Base-by-base conservation (phyloP, 2,888 invertebrate species). In the Minunthozetes semirufus region DNA sequence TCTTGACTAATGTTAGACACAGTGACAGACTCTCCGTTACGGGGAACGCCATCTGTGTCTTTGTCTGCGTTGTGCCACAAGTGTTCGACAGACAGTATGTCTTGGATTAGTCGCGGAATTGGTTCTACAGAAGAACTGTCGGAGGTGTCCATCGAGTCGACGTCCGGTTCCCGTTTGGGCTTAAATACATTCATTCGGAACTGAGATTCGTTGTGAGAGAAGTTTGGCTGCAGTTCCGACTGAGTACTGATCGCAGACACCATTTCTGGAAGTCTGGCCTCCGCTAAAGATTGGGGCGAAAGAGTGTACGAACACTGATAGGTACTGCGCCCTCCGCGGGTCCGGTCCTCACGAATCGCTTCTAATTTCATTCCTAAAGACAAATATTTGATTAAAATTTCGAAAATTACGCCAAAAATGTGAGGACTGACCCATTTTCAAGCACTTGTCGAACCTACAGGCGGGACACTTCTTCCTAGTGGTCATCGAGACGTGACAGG, bases 401-500 rank as follows among this genome's bases (percentile, higher is more conserved):
- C 19, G 22, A 25, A 56, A 17, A 19, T n/a, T n/a, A n/a, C n/a
- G 25, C n/a, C 3, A 8, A 56, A 8, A n/a, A 56, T 56, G 13
- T 19, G 19, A 56, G 19, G n/a, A 56, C 56, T 22, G 25, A 76
- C 97, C 97, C 83, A 93, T 93, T 59, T 91, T 90, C 33, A 96
- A 87, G 82, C 97, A 97, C 85, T 95, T 95, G 80, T 94, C 93
- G 82, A 97, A 97, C 50, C 97, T 88, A 82, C 97, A 97, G 2
- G 96, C 95, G 0, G 97, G 96, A 81, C 97, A 97, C 83, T 97
- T 97, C 83, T 97, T 97, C 76, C 96, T 86, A 3, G 95, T 96
- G 0, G 92, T 90, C 53, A 94, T 92, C 11, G 93, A 93, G 15
- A 97, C 93, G 29, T 92, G 92, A 84, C 97, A 97, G 80, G 89